A percentile compares a stretch with the other conserved stretches of the same genome.
These are phyloP conservation scores for Otus sunia DNA, from an alignment of 2,113 vertebrate genomes.

Conservation along the genomic window DNA sequence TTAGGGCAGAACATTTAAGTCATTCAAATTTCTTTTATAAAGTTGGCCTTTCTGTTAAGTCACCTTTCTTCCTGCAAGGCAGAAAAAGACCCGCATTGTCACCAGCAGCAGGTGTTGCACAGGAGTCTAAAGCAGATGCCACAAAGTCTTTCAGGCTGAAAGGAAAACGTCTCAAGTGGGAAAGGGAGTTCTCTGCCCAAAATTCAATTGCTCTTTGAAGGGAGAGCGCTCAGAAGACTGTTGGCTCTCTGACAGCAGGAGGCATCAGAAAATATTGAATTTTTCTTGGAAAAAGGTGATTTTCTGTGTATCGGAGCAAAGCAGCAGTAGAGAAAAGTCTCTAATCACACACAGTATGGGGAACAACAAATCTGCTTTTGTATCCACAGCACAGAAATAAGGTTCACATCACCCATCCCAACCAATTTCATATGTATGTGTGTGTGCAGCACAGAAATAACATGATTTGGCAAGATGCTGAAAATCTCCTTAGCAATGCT, in stretches of 20 bases:
- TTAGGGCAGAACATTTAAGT: background rate
- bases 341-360: background rate
- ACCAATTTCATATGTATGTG: background rate
- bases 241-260: slow-evolving; percentile 44
- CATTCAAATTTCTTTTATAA: background rate
- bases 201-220: slow-evolving; percentile 51
- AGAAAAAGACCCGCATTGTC: background rate
- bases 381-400: background rate
- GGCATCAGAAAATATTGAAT: slow-evolving; percentile 30
- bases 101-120: slow-evolving; percentile 28
- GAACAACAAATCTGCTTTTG: background rate
- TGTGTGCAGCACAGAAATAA: background rate
- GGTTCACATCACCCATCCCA: background rate
- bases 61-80: background rate
- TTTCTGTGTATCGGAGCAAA: background rate
- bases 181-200: slow-evolving; percentile 8
- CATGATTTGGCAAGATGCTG: background rate
- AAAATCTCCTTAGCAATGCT: background rate
- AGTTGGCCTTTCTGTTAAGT: background rate
- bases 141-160: slow-evolving; percentile 29
- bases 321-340: slow-evolving; percentile 11
- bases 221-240: slow-evolving; percentile 24
- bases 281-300: slow-evolving; percentile 41
- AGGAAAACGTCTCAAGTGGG: background rate
- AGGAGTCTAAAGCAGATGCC: slow-evolving; percentile 27